phyloP scores from a whole-genome alignment of 64 coral and sea anemone genomes.

The Astreopora myriophthalma region DNA sequence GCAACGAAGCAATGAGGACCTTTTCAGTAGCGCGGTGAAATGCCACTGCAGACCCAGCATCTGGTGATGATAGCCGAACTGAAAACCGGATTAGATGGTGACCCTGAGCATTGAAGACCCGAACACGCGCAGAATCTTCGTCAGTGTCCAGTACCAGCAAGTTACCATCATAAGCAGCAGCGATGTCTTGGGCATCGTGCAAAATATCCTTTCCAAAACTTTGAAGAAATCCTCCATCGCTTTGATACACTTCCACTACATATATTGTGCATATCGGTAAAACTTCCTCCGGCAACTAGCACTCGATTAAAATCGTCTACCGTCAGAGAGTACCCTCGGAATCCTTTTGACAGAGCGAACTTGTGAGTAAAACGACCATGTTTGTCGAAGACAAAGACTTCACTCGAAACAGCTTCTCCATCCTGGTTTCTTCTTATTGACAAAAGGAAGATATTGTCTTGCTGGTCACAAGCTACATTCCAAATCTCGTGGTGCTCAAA shows the following conservation, averaged over 20 bases:
- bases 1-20: background rate
- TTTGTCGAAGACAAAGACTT: background rate
- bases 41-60: background rate
- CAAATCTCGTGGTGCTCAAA: background rate
- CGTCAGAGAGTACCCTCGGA: background rate
- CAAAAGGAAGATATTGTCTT: background rate
- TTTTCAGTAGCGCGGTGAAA: background rate
- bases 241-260: background rate
- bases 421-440: background rate
- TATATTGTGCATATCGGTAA: background rate
- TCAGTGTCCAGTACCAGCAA: background rate
- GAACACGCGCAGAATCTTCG: background rate
- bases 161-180: background rate
- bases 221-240: background rate
- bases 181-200: conserved; percentile 4
- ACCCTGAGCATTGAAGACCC: background rate
- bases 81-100: background rate
- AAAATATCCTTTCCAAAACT: conserved; percentile 12
- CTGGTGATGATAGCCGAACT: background rate
- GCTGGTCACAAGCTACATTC: background rate
- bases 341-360: conserved; percentile 3
- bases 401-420: background rate
- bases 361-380: background rate
- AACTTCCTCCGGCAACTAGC: background rate
- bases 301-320: conserved; percentile 13